Evolutionary conservation across 2,113 vertebrate genomes (phyloP).

Genomic region (Brachyistius frenatus): DNA sequence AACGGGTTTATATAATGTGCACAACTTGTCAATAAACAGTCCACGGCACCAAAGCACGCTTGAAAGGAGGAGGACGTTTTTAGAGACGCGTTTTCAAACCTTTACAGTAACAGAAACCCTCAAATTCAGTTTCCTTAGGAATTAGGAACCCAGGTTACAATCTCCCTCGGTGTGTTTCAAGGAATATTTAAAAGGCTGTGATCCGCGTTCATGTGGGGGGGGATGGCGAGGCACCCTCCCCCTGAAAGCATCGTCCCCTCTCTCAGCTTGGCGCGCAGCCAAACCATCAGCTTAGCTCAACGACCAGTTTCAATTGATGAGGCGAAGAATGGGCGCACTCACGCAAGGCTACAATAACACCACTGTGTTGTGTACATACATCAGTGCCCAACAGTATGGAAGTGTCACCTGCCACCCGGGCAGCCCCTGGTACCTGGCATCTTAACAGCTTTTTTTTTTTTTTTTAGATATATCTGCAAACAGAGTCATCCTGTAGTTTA

Average conservation of each 20-base stretch:
- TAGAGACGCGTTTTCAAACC: neutral
- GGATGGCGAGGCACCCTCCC: constrained; percentile 16
- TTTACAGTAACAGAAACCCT: neutral
- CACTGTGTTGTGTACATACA: constrained; percentile 63
- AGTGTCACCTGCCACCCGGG: constrained; percentile 54
- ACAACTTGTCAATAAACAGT: neutral
- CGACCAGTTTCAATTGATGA: constrained; percentile 58
- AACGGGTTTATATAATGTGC: neutral
- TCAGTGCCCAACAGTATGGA: constrained; percentile 30
- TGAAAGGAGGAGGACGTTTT: neutral
- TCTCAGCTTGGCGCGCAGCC: constrained; percentile 58
- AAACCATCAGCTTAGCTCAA: constrained; percentile 67
- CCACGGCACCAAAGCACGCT: too few species aligned
- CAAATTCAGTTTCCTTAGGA: neutral
- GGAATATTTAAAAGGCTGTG: constrained; percentile 44
- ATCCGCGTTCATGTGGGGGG: neutral
- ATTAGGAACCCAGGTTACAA: constrained; percentile 8
- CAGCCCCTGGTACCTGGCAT: constrained; percentile 21
- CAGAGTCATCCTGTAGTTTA: neutral
- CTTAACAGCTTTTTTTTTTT: neutral
- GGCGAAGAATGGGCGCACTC: constrained; percentile 66
- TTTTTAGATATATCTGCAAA: constrained; percentile 2
- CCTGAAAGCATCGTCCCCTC: constrained; percentile 35
- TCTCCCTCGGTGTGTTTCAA: neutral
- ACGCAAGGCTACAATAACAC: constrained; percentile 69